Evolutionary conservation across 2,888 invertebrate genomes (phyloP), one percentile per base, ranked within the genome.

Genomic region (Euspilapteryx auroguttella): DNA sequence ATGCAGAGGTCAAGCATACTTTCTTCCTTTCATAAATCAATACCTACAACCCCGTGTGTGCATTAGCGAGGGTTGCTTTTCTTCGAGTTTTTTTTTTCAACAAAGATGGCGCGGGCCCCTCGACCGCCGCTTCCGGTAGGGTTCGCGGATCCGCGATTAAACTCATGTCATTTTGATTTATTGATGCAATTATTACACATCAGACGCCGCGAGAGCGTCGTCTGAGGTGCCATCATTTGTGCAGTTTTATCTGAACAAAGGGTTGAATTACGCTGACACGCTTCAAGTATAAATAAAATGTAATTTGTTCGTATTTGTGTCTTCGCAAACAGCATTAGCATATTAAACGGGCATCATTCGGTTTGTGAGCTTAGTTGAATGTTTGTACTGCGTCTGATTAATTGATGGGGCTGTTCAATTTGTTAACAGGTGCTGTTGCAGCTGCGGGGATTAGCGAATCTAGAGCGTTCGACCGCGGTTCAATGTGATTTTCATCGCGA

Each of bases 151-250:
- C 49, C 53, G 46, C 58, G 56, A 65, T 64, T 61, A 64, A 61
- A 59, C 49, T 58, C 49, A 55, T 56, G 63, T 59, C 66, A 62
- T 57, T 69, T 63, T 71, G 71, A 71, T 69, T 69, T 68, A 71
- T 71, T 46, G 41, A 39, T 38, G 49, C 55, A 56, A 63, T 65
- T 58, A 63, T 57, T 58, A 55, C 44, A 47, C 47, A 47, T 46
- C 33, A 40, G 39, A 43, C 39, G 37, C 30, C 27, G 17, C 17
- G 5, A 17, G 17, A 8, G n/a, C n/a, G n/a, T n/a, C n/a, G n/a
- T n/a, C n/a, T 17, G 17, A 6, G 5, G 5, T 8, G 17, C 17
- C n/a, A n/a, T n/a, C n/a, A n/a, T n/a, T n/a, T n/a, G n/a, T n/a
- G n/a, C 17, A 17, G 5, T 6, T 17, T 17, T 5, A 6, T 8